A percentile compares a stretch with the other conserved stretches of the same genome.
These are phyloP conservation scores for Sesia apiformis DNA, from an alignment of 2,888 invertebrate genomes.

Conservation along the genomic window DNA sequence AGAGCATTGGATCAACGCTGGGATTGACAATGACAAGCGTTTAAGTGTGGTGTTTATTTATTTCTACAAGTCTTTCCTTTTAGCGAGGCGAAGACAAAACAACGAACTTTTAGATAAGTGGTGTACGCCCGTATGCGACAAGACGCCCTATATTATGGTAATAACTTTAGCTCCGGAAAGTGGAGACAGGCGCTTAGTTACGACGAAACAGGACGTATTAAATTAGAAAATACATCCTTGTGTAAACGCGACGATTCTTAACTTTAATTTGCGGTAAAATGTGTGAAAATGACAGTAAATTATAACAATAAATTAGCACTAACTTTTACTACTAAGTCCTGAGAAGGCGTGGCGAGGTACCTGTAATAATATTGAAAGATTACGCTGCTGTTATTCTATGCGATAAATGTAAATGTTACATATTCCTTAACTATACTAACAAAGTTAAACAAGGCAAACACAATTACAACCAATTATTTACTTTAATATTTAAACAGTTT, in stretches of 20 bases:
- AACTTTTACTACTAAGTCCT: background rate
- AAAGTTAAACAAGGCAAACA: no score
- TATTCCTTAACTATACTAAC: no score
- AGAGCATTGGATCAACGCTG: conserved; percentile 53
- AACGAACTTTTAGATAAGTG: conserved; percentile 66
- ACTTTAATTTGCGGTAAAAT: conserved; percentile 2
- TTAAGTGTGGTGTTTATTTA: conserved; percentile 66
- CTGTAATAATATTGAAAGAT: no score
- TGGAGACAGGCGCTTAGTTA: conserved; percentile 32
- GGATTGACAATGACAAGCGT: conserved; percentile 71
- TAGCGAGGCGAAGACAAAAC: conserved; percentile 60
- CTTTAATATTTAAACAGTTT: no score
- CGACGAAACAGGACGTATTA: conserved; percentile 46
- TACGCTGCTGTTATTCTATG: no score
- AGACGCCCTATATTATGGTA: conserved; percentile 49
- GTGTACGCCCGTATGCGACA: conserved; percentile 36
- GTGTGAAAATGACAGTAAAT: conserved; percentile 17
- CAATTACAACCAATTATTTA: no score
- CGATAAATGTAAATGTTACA: no score
- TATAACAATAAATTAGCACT: conserved; percentile 19
- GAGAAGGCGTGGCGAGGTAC: no score
- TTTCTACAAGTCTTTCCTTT: conserved; percentile 71
- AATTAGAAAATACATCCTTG: conserved; percentile 44
- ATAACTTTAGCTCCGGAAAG: conserved; percentile 51
- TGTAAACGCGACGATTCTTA: conserved; percentile 7